Percentiles rank a stretch among this genome's conserved stretches.
Conservation (phyloP, 2,888 invertebrate genomes). For the Invenusta paracnida region DNA sequence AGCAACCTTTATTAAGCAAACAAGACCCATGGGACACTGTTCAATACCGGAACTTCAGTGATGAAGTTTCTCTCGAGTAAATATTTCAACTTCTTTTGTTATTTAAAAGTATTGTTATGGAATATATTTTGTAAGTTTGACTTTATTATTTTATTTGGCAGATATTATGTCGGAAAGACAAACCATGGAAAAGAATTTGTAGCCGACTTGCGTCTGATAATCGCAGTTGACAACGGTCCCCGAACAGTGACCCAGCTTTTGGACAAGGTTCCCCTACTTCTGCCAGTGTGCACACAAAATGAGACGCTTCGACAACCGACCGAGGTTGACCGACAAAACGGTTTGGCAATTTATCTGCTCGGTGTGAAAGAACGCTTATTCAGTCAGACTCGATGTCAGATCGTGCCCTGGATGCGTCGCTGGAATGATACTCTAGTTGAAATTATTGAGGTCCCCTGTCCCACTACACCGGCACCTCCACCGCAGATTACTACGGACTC, state of each 20-base stretch:
- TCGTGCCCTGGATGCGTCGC: background rate
- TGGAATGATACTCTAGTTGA: background rate
- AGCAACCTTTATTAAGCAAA: background rate
- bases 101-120: background rate
- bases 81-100: background rate
- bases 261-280: background rate
- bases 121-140: background rate
- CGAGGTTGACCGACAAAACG: background rate
- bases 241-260: background rate
- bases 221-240: background rate
- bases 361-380: background rate
- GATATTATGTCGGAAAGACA: constrained; percentile 4
- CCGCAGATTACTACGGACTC: background rate
- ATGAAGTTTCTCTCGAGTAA: background rate
- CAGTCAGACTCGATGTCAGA: background rate
- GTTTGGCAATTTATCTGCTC: background rate
- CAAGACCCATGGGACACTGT: background rate
- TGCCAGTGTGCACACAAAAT: background rate
- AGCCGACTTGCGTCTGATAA: background rate
- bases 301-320: background rate
- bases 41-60: background rate
- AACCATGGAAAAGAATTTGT: background rate
- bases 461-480: background rate
- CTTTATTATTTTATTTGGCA: too few relatives aligned
- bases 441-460: background rate